Evolutionary conservation across 1,140 invertebrate genomes (phyloP), one percentile per base, ranked within the genome.

Genomic region (Harpegnathos saltator): DNA sequence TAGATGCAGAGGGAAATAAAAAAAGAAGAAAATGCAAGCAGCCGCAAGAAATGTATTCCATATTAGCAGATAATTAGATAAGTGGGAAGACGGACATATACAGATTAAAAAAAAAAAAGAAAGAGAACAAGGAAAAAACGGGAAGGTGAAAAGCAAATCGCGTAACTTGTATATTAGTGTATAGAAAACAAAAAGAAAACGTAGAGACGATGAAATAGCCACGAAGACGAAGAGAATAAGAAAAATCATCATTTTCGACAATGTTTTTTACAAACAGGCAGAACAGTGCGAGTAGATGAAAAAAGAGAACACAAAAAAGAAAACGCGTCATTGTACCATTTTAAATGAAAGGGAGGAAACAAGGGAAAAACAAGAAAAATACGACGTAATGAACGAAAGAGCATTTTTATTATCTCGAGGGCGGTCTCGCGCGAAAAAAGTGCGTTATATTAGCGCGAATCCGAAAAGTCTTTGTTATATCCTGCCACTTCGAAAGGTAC

Each of bases 111-210:
- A n/a, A 74, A 73, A 85, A 58, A 38, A 61, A 80, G 77, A 82
- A 83, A 81, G 75, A 85, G 77, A 78, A 15, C 72, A 68, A 58
- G 77, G 75, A 44, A 44, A 44, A 44, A 44, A 9, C 7, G 38
- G 38, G 38, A 11, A 44, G 7, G 7, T 9, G 4, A 85, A 56
- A 77, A 80, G 82, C 63, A 92, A 92, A 92, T 93, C 92, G 90
- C 90, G 92, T 93, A 94, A 93, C 93, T 94, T 94, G 94, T 94
- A 94, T 94, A 94, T 94, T 94, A 94, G 93, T 94, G 94, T 94
- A 94, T 94, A 94, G 93, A 94, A 44, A 33, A 33, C 1, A 33
- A 33, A 44, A 44, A 44, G 7, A 44, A 44, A 44, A 92, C 92
- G 94, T 94, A 94, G 90, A 91, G 89, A 93, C 89, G 90, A 93